Evolutionary conservation across 2,888 invertebrate genomes (phyloP).

Genomic region (Limnephilus marmoratus): DNA sequence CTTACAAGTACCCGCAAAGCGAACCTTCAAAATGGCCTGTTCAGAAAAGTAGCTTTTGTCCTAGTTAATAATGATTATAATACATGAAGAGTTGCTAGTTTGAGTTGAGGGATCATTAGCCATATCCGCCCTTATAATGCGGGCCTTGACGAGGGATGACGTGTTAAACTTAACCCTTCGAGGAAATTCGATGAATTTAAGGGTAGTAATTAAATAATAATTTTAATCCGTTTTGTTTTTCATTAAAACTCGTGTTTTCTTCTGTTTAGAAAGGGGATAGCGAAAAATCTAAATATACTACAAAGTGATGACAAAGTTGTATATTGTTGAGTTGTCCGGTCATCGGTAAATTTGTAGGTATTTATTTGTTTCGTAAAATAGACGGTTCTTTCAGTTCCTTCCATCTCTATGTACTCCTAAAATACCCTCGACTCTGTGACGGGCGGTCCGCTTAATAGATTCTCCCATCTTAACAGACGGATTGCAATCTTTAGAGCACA

Average conservation of each 20-base stretch:
- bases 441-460: too few species aligned
- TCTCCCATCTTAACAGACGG: too few species aligned
- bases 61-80: slow-evolving; percentile 42
- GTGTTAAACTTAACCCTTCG: slow-evolving; percentile 34
- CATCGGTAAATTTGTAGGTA: too few species aligned
- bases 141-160: slow-evolving; percentile 41
- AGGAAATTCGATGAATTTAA: slow-evolving; percentile 13
- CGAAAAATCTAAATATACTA: neutral
- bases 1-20: slow-evolving; percentile 11
- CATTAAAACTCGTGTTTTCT: neutral
- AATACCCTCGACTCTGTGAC: too few species aligned
- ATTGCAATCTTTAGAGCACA: too few species aligned
- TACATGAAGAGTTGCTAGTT: slow-evolving; percentile 20
- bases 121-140: slow-evolving; percentile 32
- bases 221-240: neutral
- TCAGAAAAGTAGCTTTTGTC: slow-evolving; percentile 39
- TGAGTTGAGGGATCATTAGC: slow-evolving; percentile 41
- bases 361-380: too few species aligned
- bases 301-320: too few species aligned
- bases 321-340: too few species aligned
- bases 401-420: too few species aligned
- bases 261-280: neutral
- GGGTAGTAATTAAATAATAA: slow-evolving; percentile 2
- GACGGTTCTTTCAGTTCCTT: too few species aligned
- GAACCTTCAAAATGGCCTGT: slow-evolving; percentile 36